Percentiles rank a stretch among this genome's conserved stretches.
Conservation (phyloP, 2,797 vertebrate genomes). For the Oophaga sylvatica region DNA sequence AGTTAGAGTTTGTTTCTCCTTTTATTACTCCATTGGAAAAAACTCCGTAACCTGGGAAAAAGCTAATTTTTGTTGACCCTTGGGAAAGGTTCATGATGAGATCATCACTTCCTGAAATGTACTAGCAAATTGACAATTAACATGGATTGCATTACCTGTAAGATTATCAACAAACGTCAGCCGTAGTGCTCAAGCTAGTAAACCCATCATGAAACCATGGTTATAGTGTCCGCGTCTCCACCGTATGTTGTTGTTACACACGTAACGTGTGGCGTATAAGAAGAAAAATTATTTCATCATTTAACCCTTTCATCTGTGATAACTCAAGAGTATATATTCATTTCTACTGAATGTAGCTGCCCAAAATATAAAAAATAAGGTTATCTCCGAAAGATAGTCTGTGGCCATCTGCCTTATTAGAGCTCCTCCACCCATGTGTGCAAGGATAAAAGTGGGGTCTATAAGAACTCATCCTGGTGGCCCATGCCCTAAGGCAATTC, state of each 20-base stretch:
- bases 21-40: neutral
- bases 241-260: neutral
- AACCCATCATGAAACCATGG: constrained; percentile 11
- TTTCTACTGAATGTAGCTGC: too few relatives aligned
- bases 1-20: neutral
- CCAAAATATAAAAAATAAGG: too few relatives aligned
- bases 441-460: too few relatives aligned
- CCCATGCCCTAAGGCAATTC: too few relatives aligned
- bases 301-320: too few relatives aligned
- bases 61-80: neutral
- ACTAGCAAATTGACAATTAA: constrained; percentile 34
- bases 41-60: neutral
- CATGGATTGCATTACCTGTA: constrained; percentile 22
- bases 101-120: constrained; percentile 25
- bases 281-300: neutral
- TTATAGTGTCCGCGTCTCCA: neutral
- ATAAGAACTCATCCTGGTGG: too few relatives aligned
- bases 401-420: too few relatives aligned
- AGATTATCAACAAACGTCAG: constrained; percentile 12
- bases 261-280: neutral
- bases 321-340: too few relatives aligned
- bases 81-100: constrained; percentile 34
- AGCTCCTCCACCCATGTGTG: too few relatives aligned
- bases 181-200: neutral
- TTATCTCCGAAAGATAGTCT: too few relatives aligned